These are phyloP conservation scores for Parauchenoglanis punctatus DNA, from an alignment of 2,797 vertebrate species.

Conservation along the genomic window DNA sequence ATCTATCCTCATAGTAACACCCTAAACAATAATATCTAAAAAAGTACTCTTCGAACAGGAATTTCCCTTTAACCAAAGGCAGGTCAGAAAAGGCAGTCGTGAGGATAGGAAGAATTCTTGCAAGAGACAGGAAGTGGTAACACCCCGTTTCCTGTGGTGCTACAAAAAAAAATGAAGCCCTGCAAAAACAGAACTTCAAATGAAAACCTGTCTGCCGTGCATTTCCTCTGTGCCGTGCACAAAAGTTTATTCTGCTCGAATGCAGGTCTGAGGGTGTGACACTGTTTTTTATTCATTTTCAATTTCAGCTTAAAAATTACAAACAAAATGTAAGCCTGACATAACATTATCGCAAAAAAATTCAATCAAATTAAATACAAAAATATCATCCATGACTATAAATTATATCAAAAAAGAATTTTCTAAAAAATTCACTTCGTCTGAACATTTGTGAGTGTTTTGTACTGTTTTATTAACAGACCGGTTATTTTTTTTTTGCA, in stretches of 20 bases:
- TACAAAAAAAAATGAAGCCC: conserved; percentile 40
- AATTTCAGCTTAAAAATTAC: neutral
- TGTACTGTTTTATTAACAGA: neutral
- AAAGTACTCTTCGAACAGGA: neutral
- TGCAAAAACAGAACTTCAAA: conserved; percentile 44
- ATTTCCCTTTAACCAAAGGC: conserved; percentile 19
- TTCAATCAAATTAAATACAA: neutral
- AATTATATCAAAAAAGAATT: too few species aligned
- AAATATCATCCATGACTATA: neutral
- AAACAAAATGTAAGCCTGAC: neutral
- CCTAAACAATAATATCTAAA: conserved; percentile 5
- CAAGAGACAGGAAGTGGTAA: conserved; percentile 62
- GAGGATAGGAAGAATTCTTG: conserved; percentile 41
- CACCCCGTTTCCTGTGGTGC: conserved; percentile 65
- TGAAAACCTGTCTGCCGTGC: conserved; percentile 39
- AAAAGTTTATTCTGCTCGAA: too few species aligned
- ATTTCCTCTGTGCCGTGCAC: conserved; percentile 22
- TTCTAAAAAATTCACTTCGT: neutral
- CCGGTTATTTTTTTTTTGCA: neutral
- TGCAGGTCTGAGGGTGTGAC: neutral
- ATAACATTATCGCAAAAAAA: neutral
- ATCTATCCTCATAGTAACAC: neutral
- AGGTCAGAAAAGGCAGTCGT: conserved; percentile 6
- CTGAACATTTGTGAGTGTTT: neutral
- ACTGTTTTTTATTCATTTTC: neutral